Evolutionary conservation across 2,888 invertebrate species (phyloP).

Genomic region (Chrysolina haemoptera): DNA sequence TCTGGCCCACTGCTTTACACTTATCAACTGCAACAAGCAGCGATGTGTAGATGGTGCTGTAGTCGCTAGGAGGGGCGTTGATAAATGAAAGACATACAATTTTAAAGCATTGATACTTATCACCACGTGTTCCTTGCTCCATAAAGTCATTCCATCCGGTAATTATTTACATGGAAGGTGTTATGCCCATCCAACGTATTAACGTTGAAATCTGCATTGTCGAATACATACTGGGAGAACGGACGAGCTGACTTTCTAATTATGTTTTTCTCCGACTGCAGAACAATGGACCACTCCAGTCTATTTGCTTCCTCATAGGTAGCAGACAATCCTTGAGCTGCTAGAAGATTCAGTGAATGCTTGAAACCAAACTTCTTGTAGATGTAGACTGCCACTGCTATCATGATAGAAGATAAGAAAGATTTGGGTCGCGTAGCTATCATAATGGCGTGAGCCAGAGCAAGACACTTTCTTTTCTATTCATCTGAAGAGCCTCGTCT

Average conservation of each 20-base stretch:
- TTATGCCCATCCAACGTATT: slow-evolving; percentile 49
- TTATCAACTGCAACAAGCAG: slow-evolving; percentile 4
- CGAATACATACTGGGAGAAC: slow-evolving; percentile 9
- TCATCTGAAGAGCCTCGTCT: background rate
- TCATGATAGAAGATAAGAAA: background rate
- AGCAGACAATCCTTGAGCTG: background rate
- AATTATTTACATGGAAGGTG: slow-evolving; percentile 53
- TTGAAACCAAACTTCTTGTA: background rate
- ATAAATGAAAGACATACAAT: background rate
- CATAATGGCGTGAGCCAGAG: too few species aligned
- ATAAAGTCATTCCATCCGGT: slow-evolving; percentile 36
- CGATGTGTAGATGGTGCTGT: background rate
- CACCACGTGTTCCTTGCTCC: slow-evolving; percentile 21
- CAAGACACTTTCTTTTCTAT: background rate
- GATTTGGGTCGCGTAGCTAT: background rate
- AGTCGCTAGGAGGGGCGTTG: slow-evolving; percentile 7
- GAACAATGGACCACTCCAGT: background rate
- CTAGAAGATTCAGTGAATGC: background rate
- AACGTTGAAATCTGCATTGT: slow-evolving; percentile 26
- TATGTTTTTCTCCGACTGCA: background rate
- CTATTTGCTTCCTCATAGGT: background rate
- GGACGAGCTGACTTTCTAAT: slow-evolving; percentile 9
- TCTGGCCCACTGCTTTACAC: background rate
- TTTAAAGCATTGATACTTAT: background rate
- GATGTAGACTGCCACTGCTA: background rate